Evolutionary conservation across 2,888 invertebrate genomes (phyloP).

Genomic region (Lepidonotus clava): DNA sequence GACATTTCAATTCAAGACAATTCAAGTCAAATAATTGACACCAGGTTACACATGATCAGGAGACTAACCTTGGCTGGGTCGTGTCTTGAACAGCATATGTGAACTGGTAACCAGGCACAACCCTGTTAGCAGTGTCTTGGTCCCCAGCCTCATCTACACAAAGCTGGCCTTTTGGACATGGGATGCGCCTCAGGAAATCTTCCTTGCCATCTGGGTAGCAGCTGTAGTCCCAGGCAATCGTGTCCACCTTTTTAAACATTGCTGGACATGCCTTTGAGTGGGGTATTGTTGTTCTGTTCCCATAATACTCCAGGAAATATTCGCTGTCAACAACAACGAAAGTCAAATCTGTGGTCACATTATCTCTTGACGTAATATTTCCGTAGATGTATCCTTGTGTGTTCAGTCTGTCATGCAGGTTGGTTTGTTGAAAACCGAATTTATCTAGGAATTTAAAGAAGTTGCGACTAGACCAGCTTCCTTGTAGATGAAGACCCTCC

Average conservation of each 20-base stretch:
- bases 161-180: slow-evolving; percentile 88
- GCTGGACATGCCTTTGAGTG: slow-evolving; percentile 86
- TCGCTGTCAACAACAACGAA: slow-evolving; percentile 94
- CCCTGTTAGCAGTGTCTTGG: slow-evolving; percentile 86
- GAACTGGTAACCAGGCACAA: slow-evolving; percentile 93
- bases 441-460: slow-evolving; percentile 93
- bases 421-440: slow-evolving; percentile 98
- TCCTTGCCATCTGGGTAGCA: slow-evolving; percentile 90
- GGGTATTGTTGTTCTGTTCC: slow-evolving; percentile 84
- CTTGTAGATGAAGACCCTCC: slow-evolving; percentile 73
- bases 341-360: slow-evolving; percentile 84
- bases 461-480: slow-evolving; percentile 77
- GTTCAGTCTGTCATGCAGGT: slow-evolving; percentile 89
- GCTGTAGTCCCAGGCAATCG: slow-evolving; percentile 90
- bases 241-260: slow-evolving; percentile 93
- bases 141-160: slow-evolving; percentile 88
- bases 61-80: slow-evolving; percentile 91
- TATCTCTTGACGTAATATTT: slow-evolving; percentile 88
- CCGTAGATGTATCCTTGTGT: slow-evolving; percentile 98
- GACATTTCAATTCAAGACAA: no score
- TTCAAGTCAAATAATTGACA: no score
- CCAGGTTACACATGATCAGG: no score
- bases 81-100: slow-evolving; percentile 95
- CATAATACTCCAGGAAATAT: slow-evolving; percentile 94
- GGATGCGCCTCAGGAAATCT: slow-evolving; percentile 91